phyloP scores from a whole-genome alignment of 2,888 invertebrate genomes.

The Eupithecia pulchellata region DNA sequence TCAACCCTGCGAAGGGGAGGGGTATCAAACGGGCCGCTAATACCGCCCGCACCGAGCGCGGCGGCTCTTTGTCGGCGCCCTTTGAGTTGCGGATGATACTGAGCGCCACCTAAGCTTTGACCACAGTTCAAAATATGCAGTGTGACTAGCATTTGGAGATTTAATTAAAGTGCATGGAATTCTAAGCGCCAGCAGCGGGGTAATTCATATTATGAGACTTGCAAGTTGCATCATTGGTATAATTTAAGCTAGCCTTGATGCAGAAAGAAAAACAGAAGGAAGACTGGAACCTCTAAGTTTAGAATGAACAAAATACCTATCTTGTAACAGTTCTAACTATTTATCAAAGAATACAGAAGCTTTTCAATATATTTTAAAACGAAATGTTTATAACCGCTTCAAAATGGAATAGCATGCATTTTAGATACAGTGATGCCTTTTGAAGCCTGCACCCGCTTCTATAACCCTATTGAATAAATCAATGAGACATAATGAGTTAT shows the following conservation, averaged over 20 bases:
- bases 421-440: neutral
- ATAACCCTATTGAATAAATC: neutral
- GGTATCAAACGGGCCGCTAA: conserved; percentile 81
- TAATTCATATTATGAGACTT: neutral
- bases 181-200: neutral
- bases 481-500: neutral
- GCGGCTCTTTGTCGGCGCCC: conserved; percentile 83
- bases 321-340: neutral
- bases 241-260: neutral
- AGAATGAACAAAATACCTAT: neutral
- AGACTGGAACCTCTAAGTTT: too few relatives aligned
- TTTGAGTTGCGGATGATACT: conserved; percentile 78
- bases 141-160: conserved; percentile 12
- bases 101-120: conserved; percentile 59
- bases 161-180: neutral
- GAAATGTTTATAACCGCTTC: neutral
- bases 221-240: neutral
- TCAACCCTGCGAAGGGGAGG: conserved; percentile 71
- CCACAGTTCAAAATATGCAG: conserved; percentile 47
- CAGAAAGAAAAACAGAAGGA: neutral
- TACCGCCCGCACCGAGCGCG: conserved; percentile 79
- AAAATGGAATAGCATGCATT: neutral
- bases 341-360: neutral
- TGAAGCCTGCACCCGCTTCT: neutral
- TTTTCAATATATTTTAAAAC: neutral